A percentile compares a stretch with the other conserved stretches of the same genome.
phyloP scores from a whole-genome alignment of 1,140 invertebrate species.

The Sinella curviseta region DNA sequence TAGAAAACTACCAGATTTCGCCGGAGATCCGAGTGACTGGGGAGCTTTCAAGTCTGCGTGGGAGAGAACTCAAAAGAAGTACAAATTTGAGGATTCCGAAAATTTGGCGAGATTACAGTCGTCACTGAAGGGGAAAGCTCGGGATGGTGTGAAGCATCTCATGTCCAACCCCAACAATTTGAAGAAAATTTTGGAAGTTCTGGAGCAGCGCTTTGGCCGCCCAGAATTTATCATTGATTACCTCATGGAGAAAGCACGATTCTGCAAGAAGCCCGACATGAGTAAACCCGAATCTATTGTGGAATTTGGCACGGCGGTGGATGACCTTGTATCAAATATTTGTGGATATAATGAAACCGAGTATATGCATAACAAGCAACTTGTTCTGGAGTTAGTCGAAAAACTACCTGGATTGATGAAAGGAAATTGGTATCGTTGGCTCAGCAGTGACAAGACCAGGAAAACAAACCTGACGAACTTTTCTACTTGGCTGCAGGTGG shows the following conservation, averaged over 20 bases:
- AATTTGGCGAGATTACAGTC: neutral
- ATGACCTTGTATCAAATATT: neutral
- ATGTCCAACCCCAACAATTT: neutral
- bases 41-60: neutral
- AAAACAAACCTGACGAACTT: neutral
- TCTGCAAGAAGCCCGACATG: neutral
- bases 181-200: neutral
- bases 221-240: neutral
- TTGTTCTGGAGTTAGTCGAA: neutral
- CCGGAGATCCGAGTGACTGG: slow-evolving; percentile 5
- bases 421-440: neutral
- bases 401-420: neutral
- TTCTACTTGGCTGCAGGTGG: neutral
- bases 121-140: neutral
- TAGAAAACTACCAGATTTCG: neutral
- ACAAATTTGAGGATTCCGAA: neutral
- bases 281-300: neutral
- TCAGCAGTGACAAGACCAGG: neutral
- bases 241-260: neutral
- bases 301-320: neutral
- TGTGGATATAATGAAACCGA: neutral
- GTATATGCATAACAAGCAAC: neutral
- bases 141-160: neutral
- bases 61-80: neutral
- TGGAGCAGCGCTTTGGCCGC: neutral